Evolutionary conservation across 2,113 vertebrate genomes (phyloP), one percentile per base, ranked within the genome.

Genomic region (Ornithorhynchus anatinus): DNA sequence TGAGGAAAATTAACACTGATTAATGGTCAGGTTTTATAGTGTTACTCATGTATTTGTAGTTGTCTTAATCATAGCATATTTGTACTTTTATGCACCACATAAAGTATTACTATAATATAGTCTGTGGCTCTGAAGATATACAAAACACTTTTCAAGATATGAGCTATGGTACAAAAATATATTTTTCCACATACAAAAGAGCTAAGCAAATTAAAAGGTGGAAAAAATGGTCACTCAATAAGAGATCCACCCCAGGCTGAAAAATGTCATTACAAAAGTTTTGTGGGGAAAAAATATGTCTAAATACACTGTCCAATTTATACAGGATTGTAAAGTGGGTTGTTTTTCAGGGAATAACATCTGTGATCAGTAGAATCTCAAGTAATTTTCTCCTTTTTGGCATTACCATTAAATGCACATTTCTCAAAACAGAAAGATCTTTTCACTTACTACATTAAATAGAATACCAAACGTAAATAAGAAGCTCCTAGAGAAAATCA

Each of bases 121-220:
- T n/a, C 62, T 33, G 45, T 6, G 33, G 50, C 51, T 45, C 57
- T 20, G 53, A 63, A 70, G 76, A 32, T 20, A 33, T 47, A 33
- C 32, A 66, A 63, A 56, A 25, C 17, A 19, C 5, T 47, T 68
- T 50, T 65, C 58, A 33, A 70, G 57, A 44, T 22, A n/a, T 76
- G 48, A 60, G 58, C 25, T 36, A 38, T 20, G 70, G 35, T 92
- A 91, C 47, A 92, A 92, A 93, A 92, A 93, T 90, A 90, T 80
- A 79, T 53, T 56, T 77, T 39, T 81, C 62, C 75, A 53, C 74
- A 65, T 83, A 81, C 82, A 86, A 87, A 79, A 85, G 62, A 59
- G 71, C 61, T 45, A 59, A 65, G n/a, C 47, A 10, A 32, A 27
- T 58, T 25, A 27, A 20, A 43, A 66, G 72, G 47, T 3, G 64